These are phyloP conservation scores for Aphelinus atriplicis DNA, from an alignment of 1,140 invertebrate species.

Conservation along the genomic window DNA sequence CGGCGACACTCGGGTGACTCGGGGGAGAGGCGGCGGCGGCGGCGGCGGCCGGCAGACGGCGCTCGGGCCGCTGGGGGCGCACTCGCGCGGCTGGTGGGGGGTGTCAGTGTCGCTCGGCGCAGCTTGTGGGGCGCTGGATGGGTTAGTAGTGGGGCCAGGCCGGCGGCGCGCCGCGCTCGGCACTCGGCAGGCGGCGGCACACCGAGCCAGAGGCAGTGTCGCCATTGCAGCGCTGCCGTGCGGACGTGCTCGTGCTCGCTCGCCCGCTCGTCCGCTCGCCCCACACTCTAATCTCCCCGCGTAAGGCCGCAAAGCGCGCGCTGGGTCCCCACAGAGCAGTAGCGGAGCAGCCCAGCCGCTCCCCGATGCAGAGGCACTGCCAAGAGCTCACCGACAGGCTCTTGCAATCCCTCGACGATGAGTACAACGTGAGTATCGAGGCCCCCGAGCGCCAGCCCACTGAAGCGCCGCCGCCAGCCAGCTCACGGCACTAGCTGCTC, in stretches of 20 bases:
- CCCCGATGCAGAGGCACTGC: constrained; percentile 71
- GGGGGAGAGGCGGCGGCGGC: neutral
- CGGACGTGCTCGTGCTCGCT: constrained; percentile 46
- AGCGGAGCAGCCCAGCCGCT: constrained; percentile 44
- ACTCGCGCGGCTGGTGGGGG: too few species aligned
- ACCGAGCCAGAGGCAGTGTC: constrained; percentile 49
- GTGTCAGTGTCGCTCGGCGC: too few species aligned
- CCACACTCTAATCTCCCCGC: neutral
- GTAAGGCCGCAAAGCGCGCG: too few species aligned
- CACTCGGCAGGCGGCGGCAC: neutral
- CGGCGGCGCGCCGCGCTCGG: neutral
- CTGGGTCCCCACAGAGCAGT: too few species aligned
- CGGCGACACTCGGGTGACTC: neutral
- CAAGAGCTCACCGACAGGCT: constrained; percentile 73
- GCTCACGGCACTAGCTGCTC: too few species aligned
- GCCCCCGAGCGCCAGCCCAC: neutral
- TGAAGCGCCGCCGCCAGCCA: too few species aligned
- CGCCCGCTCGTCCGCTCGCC: neutral
- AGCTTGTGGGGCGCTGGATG: too few species aligned
- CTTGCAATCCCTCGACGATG: constrained; percentile 73
- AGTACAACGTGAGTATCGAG: constrained; percentile 74
- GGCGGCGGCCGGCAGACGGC: neutral
- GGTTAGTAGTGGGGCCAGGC: too few species aligned
- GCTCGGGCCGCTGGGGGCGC: neutral
- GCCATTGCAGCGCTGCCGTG: constrained; percentile 63